phyloP scores from a whole-genome alignment of 2,888 invertebrate species.

The Cyaniris semiargus region DNA sequence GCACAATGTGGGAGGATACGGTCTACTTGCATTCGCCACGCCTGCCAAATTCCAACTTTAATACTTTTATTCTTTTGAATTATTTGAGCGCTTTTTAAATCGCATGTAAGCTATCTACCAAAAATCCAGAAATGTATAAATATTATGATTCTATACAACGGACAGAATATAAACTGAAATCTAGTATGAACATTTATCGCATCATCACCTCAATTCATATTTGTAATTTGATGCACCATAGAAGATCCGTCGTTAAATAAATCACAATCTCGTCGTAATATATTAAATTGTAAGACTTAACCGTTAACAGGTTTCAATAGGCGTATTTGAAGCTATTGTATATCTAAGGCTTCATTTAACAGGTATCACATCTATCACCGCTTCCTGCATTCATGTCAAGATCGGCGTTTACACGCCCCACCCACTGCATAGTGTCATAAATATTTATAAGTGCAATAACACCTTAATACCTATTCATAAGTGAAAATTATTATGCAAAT shows the following conservation, averaged over 20 bases:
- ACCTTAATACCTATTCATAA: constrained; percentile 78
- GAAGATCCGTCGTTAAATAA: constrained; percentile 5
- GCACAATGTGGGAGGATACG: constrained; percentile 27
- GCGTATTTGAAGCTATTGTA: constrained; percentile 40
- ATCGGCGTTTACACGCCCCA: constrained; percentile 56
- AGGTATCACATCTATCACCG: constrained; percentile 58
- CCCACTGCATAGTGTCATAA: constrained; percentile 64
- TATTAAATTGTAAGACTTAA: constrained; percentile 27
- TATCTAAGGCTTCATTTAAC: constrained; percentile 56
- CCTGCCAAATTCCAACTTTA: constrained; percentile 2
- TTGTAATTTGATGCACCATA: neutral
- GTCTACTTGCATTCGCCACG: constrained; percentile 20
- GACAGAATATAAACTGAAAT: neutral
- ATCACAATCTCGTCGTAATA: constrained; percentile 19
- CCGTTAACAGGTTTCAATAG: constrained; percentile 27
- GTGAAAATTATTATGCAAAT: constrained; percentile 81
- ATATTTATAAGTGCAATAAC: constrained; percentile 78
- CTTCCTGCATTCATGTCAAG: constrained; percentile 61
- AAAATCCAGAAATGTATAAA: too few relatives aligned
- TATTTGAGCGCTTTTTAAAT: neutral
- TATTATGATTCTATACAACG: neutral
- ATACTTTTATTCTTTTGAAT: neutral
- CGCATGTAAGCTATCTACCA: neutral
- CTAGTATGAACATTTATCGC: neutral
- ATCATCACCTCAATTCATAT: neutral